Evolutionary conservation across 1,140 invertebrate species (phyloP), one percentile per base, ranked within the genome.

Genomic region (Bombus waltoni): DNA sequence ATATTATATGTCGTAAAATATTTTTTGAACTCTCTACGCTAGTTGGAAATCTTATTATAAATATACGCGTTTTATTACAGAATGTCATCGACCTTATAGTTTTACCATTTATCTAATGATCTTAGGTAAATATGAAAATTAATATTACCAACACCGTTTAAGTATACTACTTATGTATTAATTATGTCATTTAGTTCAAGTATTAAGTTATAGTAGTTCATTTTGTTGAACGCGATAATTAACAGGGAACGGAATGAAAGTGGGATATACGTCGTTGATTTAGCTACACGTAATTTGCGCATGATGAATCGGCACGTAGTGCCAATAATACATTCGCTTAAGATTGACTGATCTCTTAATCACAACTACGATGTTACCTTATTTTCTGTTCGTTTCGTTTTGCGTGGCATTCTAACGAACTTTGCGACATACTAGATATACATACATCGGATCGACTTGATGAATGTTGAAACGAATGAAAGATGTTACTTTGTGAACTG

Each of bases 401-500:
- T 42, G 62, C 28, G 32, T 38, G 40, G n/a, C 65, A 59, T 68
- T 53, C 5, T n/a, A 68, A 70, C 40, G 1, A 65, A 76, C 44
- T 77, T 42, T 82, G 38, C 11, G 38, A 80, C 25, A 81, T 38
- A 87, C 47, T 81, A 74, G 65, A 78, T 71, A 85, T 68, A 75
- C 44, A 82, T 62, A 72, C 38, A 77, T 57, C 18, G 40, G 78
- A 72, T 76, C 68, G 70, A 70, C 68, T 75, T 82, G 86, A 83
- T 85, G 75, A 79, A 62, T 80, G 53, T 81, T 84, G 74, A 89
- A 84, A 59, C 70, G 76, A 82, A 81, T 81, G 80, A 85, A 86
- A 77, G 86, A 65, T 83, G 81, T 88, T 77, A 83, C 57, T 42
- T 77, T 82, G 65, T 87, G 70, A 89, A 83, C 38, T 88, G 82